phyloP scores from a whole-genome alignment of 1,140 invertebrate genomes.

The Steinernema khuongi region DNA sequence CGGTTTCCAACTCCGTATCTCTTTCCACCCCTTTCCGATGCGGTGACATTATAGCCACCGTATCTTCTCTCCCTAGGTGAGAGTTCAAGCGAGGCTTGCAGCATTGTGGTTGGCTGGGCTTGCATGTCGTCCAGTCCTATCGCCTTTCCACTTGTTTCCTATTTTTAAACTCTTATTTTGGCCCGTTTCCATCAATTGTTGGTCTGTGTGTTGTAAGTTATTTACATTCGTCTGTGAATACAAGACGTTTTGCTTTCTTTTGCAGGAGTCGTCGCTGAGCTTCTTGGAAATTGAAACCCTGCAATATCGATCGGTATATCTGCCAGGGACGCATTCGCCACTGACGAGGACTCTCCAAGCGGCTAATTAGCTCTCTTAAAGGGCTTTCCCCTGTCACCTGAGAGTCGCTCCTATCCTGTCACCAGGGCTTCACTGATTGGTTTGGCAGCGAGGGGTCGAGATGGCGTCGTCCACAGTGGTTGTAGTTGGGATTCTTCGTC shows the following conservation, averaged over 20 bases:
- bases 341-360: not conserved
- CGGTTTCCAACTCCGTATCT: not conserved
- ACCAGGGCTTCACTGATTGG: too few relatives aligned
- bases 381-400: too few relatives aligned
- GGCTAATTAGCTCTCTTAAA: conserved; percentile 2
- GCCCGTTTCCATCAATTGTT: conserved; percentile 5
- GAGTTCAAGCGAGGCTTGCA: too few relatives aligned
- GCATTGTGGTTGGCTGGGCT: not conserved
- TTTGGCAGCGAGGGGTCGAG: too few relatives aligned
- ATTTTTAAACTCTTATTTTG: not conserved
- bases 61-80: too few relatives aligned
- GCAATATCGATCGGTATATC: not conserved
- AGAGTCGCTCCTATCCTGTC: too few relatives aligned
- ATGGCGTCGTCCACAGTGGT: too few relatives aligned
- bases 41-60: too few relatives aligned
- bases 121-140: not conserved
- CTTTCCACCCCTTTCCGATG: not conserved
- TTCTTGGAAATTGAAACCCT: not conserved
- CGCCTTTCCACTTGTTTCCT: not conserved
- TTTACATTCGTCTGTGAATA: not conserved
- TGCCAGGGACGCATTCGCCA: not conserved
- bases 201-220: conserved; percentile 11
- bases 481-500: too few relatives aligned
- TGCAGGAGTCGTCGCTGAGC: not conserved
- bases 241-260: conserved; percentile 10